These are phyloP conservation scores for Agrotis exclamationis DNA, from an alignment of 2,888 invertebrate species.

Conservation along the genomic window DNA sequence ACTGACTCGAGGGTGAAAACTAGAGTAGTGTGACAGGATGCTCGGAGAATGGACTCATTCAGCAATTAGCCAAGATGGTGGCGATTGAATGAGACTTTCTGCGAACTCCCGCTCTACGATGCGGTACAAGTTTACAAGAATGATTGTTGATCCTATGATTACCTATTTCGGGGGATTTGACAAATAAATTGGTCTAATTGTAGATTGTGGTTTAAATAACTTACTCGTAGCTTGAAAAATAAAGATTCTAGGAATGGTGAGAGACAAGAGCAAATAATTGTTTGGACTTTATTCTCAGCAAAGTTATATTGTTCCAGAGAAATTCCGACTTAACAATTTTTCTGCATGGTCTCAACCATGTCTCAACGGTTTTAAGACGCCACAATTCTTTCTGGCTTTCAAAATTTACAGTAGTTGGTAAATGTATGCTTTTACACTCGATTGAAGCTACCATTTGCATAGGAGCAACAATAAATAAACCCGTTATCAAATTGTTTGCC, in stretches of 20 bases:
- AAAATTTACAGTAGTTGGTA: too few relatives aligned
- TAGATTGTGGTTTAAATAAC: neutral
- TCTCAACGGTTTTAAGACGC: too few relatives aligned
- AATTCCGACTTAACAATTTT: too few relatives aligned
- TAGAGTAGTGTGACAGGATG: slow-evolving; percentile 29
- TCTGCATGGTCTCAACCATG: too few relatives aligned
- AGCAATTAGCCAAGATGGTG: slow-evolving; percentile 40
- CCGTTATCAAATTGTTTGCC: neutral
- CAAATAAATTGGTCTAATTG: neutral
- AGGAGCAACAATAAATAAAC: too few relatives aligned
- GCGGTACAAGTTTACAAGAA: neutral
- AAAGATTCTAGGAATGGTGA: neutral
- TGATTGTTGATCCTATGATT: neutral
- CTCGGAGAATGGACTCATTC: slow-evolving; percentile 44
- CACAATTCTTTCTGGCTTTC: too few relatives aligned
- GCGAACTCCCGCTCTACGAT: neutral
- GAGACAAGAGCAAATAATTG: neutral
- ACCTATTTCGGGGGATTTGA: neutral
- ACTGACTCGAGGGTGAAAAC: neutral
- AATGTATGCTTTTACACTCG: too few relatives aligned
- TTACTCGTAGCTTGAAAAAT: too few relatives aligned
- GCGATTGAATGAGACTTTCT: slow-evolving; percentile 26
- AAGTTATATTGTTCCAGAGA: too few relatives aligned
- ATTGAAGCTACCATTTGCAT: too few relatives aligned
- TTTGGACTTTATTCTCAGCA: too few relatives aligned